Evolutionary conservation across 2,113 vertebrate species (phyloP).

Genomic region (Calonectris borealis): DNA sequence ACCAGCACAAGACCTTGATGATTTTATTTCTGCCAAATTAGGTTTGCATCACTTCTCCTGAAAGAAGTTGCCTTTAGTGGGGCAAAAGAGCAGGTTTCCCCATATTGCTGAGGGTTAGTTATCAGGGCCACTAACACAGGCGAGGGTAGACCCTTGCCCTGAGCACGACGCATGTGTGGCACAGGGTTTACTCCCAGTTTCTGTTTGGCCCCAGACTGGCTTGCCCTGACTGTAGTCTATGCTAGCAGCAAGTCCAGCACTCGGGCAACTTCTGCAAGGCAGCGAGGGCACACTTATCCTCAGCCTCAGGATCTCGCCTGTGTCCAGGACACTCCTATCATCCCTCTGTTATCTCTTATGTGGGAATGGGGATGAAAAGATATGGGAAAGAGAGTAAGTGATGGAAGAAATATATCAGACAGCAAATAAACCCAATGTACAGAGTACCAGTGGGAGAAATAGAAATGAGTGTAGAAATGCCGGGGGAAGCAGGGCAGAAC

Average conservation of each 20-base stretch:
- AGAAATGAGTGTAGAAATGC: not conserved
- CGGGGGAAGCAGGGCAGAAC: not conserved
- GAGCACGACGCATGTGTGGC: fast-evolving
- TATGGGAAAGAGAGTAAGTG: not conserved
- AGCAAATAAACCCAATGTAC: not conserved
- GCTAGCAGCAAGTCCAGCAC: not conserved
- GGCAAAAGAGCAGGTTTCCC: not conserved
- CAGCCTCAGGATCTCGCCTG: not conserved
- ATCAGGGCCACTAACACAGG: not conserved
- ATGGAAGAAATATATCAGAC: not conserved
- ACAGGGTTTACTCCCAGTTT: not conserved
- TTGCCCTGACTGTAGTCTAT: not conserved
- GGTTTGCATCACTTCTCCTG: not conserved
- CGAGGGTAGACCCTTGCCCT: not conserved
- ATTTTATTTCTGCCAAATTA: not conserved
- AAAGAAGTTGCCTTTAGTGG: not conserved
- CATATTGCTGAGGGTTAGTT: not conserved
- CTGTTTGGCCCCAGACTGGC: not conserved
- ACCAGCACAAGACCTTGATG: not conserved
- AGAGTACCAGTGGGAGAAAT: not conserved
- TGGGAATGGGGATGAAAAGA: not conserved
- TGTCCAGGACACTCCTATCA: not conserved
- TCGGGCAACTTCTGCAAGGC: not conserved
- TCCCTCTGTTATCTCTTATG: not conserved
- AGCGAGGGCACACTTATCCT: not conserved